Evolutionary conservation across 2,113 vertebrate species (phyloP).

Genomic region (Laterallus jamaicensis): DNA sequence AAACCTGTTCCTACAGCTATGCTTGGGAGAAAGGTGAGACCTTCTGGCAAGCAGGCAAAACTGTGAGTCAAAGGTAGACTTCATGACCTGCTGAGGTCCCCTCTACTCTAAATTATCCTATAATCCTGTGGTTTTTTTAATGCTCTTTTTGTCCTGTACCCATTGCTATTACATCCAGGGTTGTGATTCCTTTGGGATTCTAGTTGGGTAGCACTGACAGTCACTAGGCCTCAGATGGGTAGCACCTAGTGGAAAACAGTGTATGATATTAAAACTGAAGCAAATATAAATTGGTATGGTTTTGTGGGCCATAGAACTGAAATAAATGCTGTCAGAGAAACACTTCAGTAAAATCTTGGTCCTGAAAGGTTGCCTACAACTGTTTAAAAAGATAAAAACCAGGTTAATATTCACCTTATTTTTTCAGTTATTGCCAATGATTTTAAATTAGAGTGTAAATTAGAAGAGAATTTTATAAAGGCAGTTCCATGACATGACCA

Average conservation of each 20-base stretch:
- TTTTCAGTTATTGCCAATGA: neutral
- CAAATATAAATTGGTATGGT: neutral
- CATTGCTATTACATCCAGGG: neutral
- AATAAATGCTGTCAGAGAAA: neutral
- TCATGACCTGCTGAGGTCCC: neutral
- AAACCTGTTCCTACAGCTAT: neutral
- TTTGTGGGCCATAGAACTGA: neutral
- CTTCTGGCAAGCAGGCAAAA: neutral
- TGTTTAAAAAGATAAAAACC: neutral
- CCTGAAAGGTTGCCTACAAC: neutral
- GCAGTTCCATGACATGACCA: neutral
- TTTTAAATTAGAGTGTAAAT: neutral
- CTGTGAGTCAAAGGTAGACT: neutral
- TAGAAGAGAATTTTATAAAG: neutral
- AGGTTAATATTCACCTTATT: neutral
- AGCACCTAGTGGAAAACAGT: neutral
- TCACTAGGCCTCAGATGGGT: neutral
- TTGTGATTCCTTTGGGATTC: neutral
- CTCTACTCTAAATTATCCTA: neutral
- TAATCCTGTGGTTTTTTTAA: neutral
- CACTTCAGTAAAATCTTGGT: neutral
- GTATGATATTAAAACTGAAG: neutral
- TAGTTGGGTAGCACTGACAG: neutral
- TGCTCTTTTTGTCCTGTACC: neutral
- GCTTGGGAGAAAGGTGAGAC: neutral